Conservation (phyloP, 2,113 vertebrate genomes). For the Leptosomus discolor region DNA sequence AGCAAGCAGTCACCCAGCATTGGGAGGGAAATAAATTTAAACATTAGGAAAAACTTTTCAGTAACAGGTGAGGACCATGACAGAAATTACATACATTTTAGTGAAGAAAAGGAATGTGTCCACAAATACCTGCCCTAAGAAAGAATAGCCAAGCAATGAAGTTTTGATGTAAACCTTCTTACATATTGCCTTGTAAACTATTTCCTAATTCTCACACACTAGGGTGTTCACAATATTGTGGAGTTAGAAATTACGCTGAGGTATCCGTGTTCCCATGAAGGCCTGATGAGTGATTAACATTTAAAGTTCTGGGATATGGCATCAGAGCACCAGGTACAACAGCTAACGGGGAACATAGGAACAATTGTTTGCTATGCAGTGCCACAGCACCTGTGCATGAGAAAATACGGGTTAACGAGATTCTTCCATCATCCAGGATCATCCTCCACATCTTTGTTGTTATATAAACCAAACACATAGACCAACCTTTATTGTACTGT, state of each 20-base stretch:
- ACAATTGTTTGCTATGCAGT: not conserved
- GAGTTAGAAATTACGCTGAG: not conserved
- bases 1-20: not conserved
- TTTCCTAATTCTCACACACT: not conserved
- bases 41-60: not conserved
- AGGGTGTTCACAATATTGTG: not conserved
- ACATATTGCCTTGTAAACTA: not conserved
- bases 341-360: rapidly evolving
- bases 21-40: not conserved
- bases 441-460: not conserved
- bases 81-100: not conserved
- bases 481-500: not conserved
- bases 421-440: not conserved
- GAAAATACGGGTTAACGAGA: rapidly evolving
- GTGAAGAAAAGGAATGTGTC: not conserved
- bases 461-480: not conserved
- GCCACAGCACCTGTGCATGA: not conserved
- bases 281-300: not conserved
- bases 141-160: not conserved
- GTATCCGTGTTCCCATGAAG: not conserved
- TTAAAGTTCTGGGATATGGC: not conserved
- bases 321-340: not conserved
- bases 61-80: not conserved
- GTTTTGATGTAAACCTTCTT: not conserved
- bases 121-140: not conserved